Conservation (phyloP, 2,888 invertebrate genomes). For the Parnassius smintheus region DNA sequence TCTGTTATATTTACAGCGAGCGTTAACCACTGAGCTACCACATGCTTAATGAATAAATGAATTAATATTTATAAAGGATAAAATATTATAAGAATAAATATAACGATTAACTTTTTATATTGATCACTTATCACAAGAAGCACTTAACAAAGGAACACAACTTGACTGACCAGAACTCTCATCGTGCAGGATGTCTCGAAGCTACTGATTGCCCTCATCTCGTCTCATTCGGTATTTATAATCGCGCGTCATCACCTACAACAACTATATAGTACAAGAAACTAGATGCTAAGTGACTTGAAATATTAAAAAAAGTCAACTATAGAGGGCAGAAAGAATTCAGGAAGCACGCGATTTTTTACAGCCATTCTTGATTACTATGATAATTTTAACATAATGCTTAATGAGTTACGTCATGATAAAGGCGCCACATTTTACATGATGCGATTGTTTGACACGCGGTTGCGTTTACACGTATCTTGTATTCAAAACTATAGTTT, state of each 20-base stretch:
- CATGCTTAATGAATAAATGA: neutral
- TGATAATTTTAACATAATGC: slow-evolving; percentile 14
- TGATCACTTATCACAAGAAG: slow-evolving; percentile 22
- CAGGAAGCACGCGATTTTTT: slow-evolving; percentile 70
- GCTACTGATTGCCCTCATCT: slow-evolving; percentile 64
- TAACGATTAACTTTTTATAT: slow-evolving; percentile 8
- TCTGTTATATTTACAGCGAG: too few species aligned
- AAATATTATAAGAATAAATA: neutral
- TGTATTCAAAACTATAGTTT: too few species aligned
- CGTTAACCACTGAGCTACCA: too few species aligned
- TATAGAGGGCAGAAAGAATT: slow-evolving; percentile 62
- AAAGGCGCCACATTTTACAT: slow-evolving; percentile 8
- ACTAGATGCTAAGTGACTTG: slow-evolving; percentile 40
- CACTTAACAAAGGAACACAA: slow-evolving; percentile 31
- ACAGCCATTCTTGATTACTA: slow-evolving; percentile 44
- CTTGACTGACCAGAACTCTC: slow-evolving; percentile 71
- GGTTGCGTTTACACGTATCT: slow-evolving; percentile 6
- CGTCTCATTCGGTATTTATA: slow-evolving; percentile 60
- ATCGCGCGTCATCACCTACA: slow-evolving; percentile 38
- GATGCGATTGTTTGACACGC: slow-evolving; percentile 1
- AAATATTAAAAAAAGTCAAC: slow-evolving; percentile 41
- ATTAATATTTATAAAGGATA: neutral
- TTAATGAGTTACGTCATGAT: slow-evolving; percentile 15
- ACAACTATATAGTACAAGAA: slow-evolving; percentile 43
- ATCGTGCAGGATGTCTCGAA: slow-evolving; percentile 59